These are phyloP conservation scores for Takifugu flavidus DNA, from an alignment of 2,113 vertebrate genomes.

Conservation along the genomic window DNA sequence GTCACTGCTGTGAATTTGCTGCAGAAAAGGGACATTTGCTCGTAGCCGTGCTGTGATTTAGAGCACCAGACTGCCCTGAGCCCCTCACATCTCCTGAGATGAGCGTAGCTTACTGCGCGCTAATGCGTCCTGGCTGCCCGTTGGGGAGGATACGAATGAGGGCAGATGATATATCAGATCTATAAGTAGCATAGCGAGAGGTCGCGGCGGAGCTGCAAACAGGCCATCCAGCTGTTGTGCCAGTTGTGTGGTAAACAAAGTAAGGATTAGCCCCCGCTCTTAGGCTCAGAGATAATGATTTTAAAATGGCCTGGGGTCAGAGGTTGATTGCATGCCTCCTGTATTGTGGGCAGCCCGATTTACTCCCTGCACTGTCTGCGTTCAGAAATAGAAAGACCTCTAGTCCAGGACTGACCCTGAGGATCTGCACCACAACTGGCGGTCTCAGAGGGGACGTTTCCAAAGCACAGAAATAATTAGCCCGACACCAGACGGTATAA, in stretches of 20 bases:
- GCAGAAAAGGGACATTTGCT: slow-evolving; percentile 37
- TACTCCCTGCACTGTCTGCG: slow-evolving; percentile 22
- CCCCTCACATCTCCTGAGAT: slow-evolving; percentile 35
- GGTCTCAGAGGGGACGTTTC: neutral
- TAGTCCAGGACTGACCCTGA: slow-evolving; percentile 10
- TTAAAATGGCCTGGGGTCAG: slow-evolving; percentile 46
- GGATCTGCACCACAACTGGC: slow-evolving; percentile 13
- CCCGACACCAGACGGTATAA: neutral
- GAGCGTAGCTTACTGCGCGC: slow-evolving; percentile 34
- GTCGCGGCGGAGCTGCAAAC: slow-evolving; percentile 33
- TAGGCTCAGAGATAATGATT: slow-evolving; percentile 58
- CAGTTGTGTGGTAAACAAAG: slow-evolving; percentile 55
- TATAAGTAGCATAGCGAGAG: slow-evolving; percentile 28
- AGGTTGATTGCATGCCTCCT: slow-evolving; percentile 39
- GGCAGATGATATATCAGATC: slow-evolving; percentile 46
- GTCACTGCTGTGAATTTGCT: slow-evolving; percentile 19
- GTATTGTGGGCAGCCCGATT: slow-evolving; percentile 33
- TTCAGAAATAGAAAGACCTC: slow-evolving; percentile 36
- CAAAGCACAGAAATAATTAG: slow-evolving; percentile 15
- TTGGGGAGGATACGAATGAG: slow-evolving; percentile 47
- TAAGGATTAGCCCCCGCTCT: slow-evolving; percentile 57
- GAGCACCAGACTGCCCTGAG: slow-evolving; percentile 29
- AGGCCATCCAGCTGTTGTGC: slow-evolving; percentile 62
- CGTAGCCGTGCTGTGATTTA: slow-evolving; percentile 24
- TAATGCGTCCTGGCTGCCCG: slow-evolving; percentile 36